phyloP scores from a whole-genome alignment of 2,113 vertebrate genomes.

The Vanacampus margaritifer region DNA sequence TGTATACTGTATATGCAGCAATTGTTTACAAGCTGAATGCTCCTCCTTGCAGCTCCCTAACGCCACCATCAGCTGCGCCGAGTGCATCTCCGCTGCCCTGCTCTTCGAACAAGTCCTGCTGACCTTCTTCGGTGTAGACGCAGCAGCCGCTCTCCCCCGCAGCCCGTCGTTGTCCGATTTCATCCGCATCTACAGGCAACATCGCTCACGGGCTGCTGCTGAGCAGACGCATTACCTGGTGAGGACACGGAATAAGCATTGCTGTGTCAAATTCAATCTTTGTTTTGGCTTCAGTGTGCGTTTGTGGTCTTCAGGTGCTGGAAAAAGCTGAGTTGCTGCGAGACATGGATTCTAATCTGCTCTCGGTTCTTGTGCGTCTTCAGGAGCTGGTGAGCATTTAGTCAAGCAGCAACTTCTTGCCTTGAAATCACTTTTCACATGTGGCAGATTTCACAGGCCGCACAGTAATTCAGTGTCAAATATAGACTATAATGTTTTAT shows the following conservation, averaged over 20 bases:
- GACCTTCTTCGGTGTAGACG: conserved; percentile 72
- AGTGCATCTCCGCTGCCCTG: conserved; percentile 79
- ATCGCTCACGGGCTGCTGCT: conserved; percentile 56
- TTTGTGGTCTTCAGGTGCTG: conserved; percentile 76
- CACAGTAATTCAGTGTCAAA: too few species aligned
- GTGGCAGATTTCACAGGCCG: too few species aligned
- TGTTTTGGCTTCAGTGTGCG: background rate
- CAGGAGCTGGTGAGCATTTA: conserved; percentile 86
- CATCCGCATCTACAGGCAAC: conserved; percentile 81
- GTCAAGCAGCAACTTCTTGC: background rate
- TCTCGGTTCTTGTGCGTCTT: conserved; percentile 89
- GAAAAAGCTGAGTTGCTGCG: conserved; percentile 90
- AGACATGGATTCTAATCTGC: conserved; percentile 86
- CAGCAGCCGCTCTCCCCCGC: conserved; percentile 63
- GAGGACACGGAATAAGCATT: conserved; percentile 60
- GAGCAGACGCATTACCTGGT: conserved; percentile 88
- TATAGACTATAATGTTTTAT: too few species aligned
- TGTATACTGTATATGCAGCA: background rate
- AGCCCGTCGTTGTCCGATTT: conserved; percentile 86
- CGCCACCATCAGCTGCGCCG: conserved; percentile 83
- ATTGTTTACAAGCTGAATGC: conserved; percentile 4
- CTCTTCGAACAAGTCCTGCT: conserved; percentile 87
- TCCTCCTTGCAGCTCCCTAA: conserved; percentile 79
- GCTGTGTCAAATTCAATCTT: too few species aligned
- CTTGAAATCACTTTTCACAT: too few species aligned